Evolutionary conservation across 2,888 invertebrate genomes (phyloP), one percentile per base, ranked within the genome.

Genomic region (Plagiodera versicolora): DNA sequence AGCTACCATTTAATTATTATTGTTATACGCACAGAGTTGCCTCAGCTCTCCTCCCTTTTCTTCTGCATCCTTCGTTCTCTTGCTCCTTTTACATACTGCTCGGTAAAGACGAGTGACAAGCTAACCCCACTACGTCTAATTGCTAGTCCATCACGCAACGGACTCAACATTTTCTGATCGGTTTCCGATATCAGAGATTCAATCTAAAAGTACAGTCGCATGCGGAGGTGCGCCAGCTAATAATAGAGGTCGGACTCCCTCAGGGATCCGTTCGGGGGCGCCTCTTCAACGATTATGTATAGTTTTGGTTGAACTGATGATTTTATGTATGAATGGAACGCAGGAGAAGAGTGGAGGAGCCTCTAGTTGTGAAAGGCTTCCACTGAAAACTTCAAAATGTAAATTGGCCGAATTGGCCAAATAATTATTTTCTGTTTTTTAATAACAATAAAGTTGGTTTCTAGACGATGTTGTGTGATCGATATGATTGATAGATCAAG

Each of bases 31-130:
- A 60, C 51, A 57, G 52, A 51, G 35, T 39, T 6, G 28, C 28
- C 28, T 28, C 32, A 5, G 3, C 32, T 11, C 11, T 6, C 32
- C 32, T 32, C 32, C 11, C 10, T 11, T 32, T 2, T 32, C 32
- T 2, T 32, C 32, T 32, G 30, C 48, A 50, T 55, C 56, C 47
- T 52, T 52, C 56, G 50, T 46, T 49, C 8, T 52, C 52, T 56
- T 51, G 48, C 47, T 32, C 39, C 52, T 39, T 39, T 58, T 50
- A 49, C 51, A 61, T 61, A 51, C 62, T 58, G 64, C 52, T 53
- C 52, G 58, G 57, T 57, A 56, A 66, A 61, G 68, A 68, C 74
- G 67, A 66, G 69, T 70, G 69, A 68, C 69, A 65, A 64, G 65
- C 66, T 44, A 24, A 53, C 53, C 66, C 39, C 28, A 53, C 53